Evolutionary conservation across 1,140 invertebrate genomes (phyloP).

Genomic region (Asobara japonica): DNA sequence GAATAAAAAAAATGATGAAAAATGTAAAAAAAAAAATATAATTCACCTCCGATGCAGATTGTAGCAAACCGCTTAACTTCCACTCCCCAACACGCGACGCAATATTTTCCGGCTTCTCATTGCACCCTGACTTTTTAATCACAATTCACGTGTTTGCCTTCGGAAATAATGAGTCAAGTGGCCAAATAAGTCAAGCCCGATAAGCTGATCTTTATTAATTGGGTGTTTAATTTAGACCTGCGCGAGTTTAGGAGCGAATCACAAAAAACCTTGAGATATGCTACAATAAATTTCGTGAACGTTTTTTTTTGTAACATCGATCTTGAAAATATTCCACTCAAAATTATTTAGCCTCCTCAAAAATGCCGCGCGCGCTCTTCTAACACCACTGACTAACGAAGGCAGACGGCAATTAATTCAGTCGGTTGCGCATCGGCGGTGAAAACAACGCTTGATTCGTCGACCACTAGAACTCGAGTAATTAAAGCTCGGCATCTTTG

Average conservation of each 20-base stretch:
- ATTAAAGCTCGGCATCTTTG: not conserved
- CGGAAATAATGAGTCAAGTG: not conserved
- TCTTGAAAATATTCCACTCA: not conserved
- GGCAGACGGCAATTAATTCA: conserved; percentile 2
- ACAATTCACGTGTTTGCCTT: not conserved
- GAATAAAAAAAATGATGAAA: too few species aligned
- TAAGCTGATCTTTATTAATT: not conserved
- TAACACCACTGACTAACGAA: not conserved
- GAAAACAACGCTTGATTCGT: not conserved
- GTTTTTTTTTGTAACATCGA: too few species aligned
- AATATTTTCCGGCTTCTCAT: not conserved
- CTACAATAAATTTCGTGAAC: too few species aligned
- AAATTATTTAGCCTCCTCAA: not conserved
- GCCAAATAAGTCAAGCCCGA: not conserved
- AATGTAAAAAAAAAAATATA: not conserved
- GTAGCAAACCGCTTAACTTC: not conserved
- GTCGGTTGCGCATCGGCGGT: not conserved
- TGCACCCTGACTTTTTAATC: not conserved
- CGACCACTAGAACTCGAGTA: not conserved
- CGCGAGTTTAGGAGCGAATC: not conserved
- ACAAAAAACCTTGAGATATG: too few species aligned
- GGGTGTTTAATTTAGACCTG: not conserved
- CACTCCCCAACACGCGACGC: not conserved
- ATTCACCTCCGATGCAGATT: not conserved
- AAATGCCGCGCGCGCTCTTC: not conserved